Conservation (phyloP, 2,113 vertebrate species). For the Scomber japonicus region DNA sequence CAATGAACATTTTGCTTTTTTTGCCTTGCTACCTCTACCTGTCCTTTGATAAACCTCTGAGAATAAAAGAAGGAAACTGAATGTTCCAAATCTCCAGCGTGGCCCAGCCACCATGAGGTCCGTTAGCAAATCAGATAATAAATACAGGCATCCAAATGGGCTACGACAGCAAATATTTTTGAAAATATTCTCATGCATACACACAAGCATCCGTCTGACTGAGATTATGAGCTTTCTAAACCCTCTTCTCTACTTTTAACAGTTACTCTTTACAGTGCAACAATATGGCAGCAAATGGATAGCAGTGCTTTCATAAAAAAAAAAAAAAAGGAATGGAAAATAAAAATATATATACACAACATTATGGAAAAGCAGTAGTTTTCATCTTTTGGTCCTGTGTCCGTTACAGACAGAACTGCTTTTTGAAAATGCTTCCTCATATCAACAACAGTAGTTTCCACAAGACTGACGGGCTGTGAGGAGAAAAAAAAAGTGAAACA, state of each 20-base stretch:
- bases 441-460: constrained; percentile 78
- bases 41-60: constrained; percentile 77
- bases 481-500: constrained; percentile 26
- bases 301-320: constrained; percentile 83
- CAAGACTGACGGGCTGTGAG: constrained; percentile 62
- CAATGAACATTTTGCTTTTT: constrained; percentile 38
- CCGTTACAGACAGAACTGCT: constrained; percentile 76
- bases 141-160: constrained; percentile 82
- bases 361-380: constrained; percentile 78
- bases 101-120: constrained; percentile 86
- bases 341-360: constrained; percentile 78
- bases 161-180: constrained; percentile 71
- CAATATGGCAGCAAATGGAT: constrained; percentile 82
- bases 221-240: constrained; percentile 73
- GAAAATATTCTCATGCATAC: constrained; percentile 73
- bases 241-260: constrained; percentile 70
- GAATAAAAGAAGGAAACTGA: constrained; percentile 70
- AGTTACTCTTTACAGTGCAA: constrained; percentile 83
- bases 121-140: constrained; percentile 81
- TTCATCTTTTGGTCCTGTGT: constrained; percentile 81
- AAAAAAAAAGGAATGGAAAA: constrained; percentile 72
- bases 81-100: constrained; percentile 72
- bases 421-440: constrained; percentile 70
- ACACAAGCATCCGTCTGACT: constrained; percentile 75
- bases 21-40: constrained; percentile 62